Base-by-base conservation (phyloP, 2,113 vertebrate species). In the Triplophysa rosa region DNA sequence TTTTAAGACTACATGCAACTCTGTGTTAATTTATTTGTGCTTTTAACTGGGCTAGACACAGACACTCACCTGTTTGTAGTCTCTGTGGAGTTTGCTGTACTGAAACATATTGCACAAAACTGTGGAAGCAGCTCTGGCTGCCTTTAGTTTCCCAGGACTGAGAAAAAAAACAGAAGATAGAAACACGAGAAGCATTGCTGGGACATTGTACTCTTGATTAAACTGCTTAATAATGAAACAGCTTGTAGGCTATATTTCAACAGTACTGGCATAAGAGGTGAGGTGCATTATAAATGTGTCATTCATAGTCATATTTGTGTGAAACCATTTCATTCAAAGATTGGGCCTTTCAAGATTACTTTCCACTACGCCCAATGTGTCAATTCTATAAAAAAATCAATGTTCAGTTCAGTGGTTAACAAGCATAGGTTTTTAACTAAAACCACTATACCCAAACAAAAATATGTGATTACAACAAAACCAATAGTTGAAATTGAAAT, bases 61-160 rank as follows among this genome's bases (percentile, higher is more conserved):
- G 42, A 40, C 1, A 68, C 94, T 0, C 86, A 99, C 97, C 93
- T 91, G 91, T 85, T 96, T 96, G 92, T 94, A 98, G 88, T 98
- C 95, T 67, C 91, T 95, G 90, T 98, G 96, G 52, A 99, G 95
- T 86, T 97, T 98, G 90, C 49, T 94, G 90, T 99, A 98, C 73
- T 96, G 96, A 93, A 96, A 98, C 95, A 99, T 96, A 88, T 99
- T 99, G 86, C 91, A 91, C 87, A 99, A 88, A 77, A 99, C 96
- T 17, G 96, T 98, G 56, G 95, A 93, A 0, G 96, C 95, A 0
- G 97, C 96, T 49, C 95, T 90, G 52, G 95, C 94, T 16, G 96
- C 95, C 88, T 96, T 98, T 70, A 96, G 90, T 0, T 92, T 93
- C 82, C 94, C 95, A 0, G 94, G 87, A 86, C 96, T 98, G n/a